phyloP scores from a whole-genome alignment of 2,797 vertebrate genomes.

The Gallinago stenura region DNA sequence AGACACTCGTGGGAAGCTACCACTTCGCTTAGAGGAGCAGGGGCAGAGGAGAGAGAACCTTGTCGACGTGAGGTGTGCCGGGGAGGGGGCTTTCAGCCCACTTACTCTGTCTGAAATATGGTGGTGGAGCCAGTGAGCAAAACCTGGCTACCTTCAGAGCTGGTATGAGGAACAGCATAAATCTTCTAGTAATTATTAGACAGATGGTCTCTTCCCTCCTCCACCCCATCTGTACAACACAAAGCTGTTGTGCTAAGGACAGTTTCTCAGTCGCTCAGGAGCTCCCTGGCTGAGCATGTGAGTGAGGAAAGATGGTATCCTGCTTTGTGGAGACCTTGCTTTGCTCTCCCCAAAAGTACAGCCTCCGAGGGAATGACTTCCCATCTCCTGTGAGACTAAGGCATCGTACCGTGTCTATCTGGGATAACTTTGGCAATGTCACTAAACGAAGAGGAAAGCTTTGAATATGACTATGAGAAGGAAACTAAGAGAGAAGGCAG shows the following conservation, averaged over 20 bases:
- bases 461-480: slow-evolving; percentile 75
- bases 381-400: slow-evolving; percentile 8
- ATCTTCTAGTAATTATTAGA: slow-evolving; percentile 34
- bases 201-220: slow-evolving; percentile 64
- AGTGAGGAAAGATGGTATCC: slow-evolving; percentile 58
- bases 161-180: not conserved
- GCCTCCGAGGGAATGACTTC: slow-evolving; percentile 10
- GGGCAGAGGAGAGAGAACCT: not conserved
- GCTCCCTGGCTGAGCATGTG: slow-evolving; percentile 61
- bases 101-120: not conserved
- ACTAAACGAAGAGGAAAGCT: slow-evolving; percentile 78
- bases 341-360: slow-evolving; percentile 20
- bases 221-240: slow-evolving; percentile 11
- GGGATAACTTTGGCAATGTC: slow-evolving; percentile 79
- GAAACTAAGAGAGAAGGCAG: slow-evolving; percentile 10
- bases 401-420: not conserved
- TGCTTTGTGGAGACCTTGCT: slow-evolving; percentile 38
- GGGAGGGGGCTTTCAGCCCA: not conserved
- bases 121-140: not conserved
- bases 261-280: not conserved
- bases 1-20: slow-evolving; percentile 57
- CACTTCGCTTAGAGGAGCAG: not conserved
- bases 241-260: slow-evolving; percentile 5
- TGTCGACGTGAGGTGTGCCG: not conserved
- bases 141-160: not conserved